Evolutionary conservation across 2,113 vertebrate genomes (phyloP).

Genomic region (Aphelocoma coerulescens): DNA sequence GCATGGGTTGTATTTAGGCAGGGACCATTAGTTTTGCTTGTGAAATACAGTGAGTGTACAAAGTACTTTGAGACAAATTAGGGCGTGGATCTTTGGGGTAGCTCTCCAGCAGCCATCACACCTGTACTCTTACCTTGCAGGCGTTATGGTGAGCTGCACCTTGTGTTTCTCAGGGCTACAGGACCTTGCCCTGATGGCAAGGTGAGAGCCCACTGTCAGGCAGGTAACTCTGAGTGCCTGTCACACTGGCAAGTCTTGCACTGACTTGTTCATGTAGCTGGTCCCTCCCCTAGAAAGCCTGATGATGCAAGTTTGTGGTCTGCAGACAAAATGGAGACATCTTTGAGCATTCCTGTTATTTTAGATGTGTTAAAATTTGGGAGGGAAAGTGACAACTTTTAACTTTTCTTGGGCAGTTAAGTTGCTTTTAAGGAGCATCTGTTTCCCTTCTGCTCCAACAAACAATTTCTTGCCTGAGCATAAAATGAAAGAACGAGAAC

Average conservation of each 20-base stretch:
- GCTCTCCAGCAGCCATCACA: neutral
- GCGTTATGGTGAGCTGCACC: neutral
- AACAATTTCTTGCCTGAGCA: neutral
- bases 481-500: neutral
- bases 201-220: neutral
- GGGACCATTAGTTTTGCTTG: neutral
- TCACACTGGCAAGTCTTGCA: neutral
- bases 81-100: neutral
- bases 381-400: neutral
- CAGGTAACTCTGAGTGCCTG: neutral
- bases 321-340: neutral
- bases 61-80: neutral
- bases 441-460: neutral
- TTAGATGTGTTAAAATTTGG: neutral
- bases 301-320: neutral
- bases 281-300: neutral
- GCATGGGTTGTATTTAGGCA: neutral
- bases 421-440: neutral
- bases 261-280: neutral
- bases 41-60: neutral
- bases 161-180: neutral
- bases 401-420: neutral
- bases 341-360: neutral
- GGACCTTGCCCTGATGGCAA: neutral
- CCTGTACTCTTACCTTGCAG: neutral